Base-by-base conservation (phyloP, 2,113 vertebrate genomes). In the Mustela lutreola region DNA sequence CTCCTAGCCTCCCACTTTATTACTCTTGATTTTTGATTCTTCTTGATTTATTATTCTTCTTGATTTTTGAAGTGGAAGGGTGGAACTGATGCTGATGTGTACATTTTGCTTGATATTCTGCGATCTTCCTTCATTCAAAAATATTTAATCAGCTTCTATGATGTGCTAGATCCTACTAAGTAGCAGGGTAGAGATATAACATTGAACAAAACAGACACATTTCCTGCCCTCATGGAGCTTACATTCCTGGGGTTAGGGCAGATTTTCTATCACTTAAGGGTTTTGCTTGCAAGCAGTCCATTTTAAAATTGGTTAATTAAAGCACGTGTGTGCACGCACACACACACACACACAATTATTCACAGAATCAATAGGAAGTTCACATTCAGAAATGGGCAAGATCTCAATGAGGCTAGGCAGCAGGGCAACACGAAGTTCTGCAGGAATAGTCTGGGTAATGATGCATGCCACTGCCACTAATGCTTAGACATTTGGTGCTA, bases 271-370 rank as follows among this genome's bases (percentile, higher is more conserved):
- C 19, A 73, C 15, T 75, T 33, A 93, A 33, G 31, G 42, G 3
- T 79, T 94, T 92, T 80, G 18, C 65, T 89, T 90, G 2, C 33
- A 50, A 76, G 48, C 73, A 75, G 4, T 33, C 50, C 3, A 48
- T 53, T 95, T 45, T 90, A 89, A 86, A 82, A 89, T 48, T 60
- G 16, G 31, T 87, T 81, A 53, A 73, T 19, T 67, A 60, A 56
- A 56, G 53, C 15, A 1, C 16, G 5, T 16, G 1, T 16, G 5
- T 15, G 1, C 53, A 1, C 53, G 5, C 5, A 0, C 53, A 18
- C 53, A 56, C 53, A 56, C 53, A 56, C 16, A 28, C 60, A 60
- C 76, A 28, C 31, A 71, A 48, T 73, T 80, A 19, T 5, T 73
- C 33, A 58, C 14, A 53, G 16, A 75, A 81, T 78, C 48, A 48